Base-by-base conservation (phyloP, 2,113 vertebrate genomes). In the Malurus elegans region DNA sequence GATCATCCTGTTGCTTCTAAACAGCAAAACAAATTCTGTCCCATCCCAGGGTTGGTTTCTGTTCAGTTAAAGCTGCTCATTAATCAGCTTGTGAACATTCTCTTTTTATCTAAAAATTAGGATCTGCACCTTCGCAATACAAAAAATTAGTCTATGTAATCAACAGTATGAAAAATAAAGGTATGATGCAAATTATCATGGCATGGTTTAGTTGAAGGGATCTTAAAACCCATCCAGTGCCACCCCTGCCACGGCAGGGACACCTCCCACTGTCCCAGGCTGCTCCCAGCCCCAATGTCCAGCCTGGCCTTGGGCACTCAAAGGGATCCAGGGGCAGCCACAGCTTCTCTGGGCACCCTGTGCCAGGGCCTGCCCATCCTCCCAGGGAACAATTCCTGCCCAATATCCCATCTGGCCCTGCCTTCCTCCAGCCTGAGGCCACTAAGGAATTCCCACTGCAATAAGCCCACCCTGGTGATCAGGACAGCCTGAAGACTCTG, bases 141-240 rank as follows among this genome's bases (percentile, higher is more conserved):
- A 50, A 81, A 73, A 90, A 86, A 48, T 25, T 23, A 73, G 28
- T 31, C 34, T 65, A 5, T 18, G 8, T 7, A 12, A 47, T 48
- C 26, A 88, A 44, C 20, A 69, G n/a, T 6, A 32, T 4, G 34
- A 58, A 79, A 79, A 88, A 42, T 23, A 80, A 45, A 25, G 18
- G 18, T 5, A 14, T 5, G 10, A 53, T 21, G 25, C 19, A 45
- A 20, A 66, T 60, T 12, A 34, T 21, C 28, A 40, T 38, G n/a
- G 61, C 40, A 40, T 44, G 38, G 3, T 8, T 74, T 67, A 53
- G 45, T 45, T 5, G 53, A 8, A 89, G 14, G 2, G 38, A 60
- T 4, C 3, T n/a, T 2, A 20, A 45, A 78, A 1, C 2, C 5
- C 32, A 28, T 4, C 18, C 8, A 7, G 28, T n/a, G 0, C 57